These are phyloP conservation scores for Actias luna DNA, from an alignment of 2,888 invertebrate species.

Conservation along the genomic window DNA sequence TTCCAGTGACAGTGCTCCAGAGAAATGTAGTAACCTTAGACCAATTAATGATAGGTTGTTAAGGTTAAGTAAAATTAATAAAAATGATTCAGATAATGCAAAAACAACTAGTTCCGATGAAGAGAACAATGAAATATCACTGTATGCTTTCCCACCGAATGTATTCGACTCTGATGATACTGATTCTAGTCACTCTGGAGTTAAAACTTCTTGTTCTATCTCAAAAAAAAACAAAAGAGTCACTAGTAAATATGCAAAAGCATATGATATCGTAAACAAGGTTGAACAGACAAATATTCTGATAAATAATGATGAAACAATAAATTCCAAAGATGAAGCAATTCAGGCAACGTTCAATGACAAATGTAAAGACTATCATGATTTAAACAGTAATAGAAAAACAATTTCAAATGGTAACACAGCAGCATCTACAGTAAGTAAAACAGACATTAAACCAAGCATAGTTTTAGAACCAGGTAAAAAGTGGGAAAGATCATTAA, in stretches of 20 bases:
- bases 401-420: conserved; percentile 23
- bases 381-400: too few relatives aligned
- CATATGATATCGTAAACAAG: conserved; percentile 16
- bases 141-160: conserved; percentile 11
- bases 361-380: not conserved
- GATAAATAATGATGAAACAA: conserved; percentile 11
- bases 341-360: conserved; percentile 1
- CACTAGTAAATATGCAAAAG: conserved; percentile 2
- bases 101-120: conserved; percentile 9
- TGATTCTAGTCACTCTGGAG: conserved; percentile 1
- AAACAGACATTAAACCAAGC: conserved; percentile 43
- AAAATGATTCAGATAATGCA: not conserved
- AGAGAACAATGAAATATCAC: conserved; percentile 19
- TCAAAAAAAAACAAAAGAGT: not conserved
- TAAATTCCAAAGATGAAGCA: conserved; percentile 9
- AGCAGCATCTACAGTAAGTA: conserved; percentile 26
- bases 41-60: not conserved
- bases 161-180: conserved; percentile 12
- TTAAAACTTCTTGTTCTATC: not conserved
- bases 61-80: not conserved
- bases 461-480: conserved; percentile 84
- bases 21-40: not conserved
- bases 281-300: conserved; percentile 11
- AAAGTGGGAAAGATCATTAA: conserved; percentile 85
- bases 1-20: conserved; percentile 12